phyloP scores from a whole-genome alignment of 2,888 invertebrate genomes.

The Hemicrepidius hirtus region DNA sequence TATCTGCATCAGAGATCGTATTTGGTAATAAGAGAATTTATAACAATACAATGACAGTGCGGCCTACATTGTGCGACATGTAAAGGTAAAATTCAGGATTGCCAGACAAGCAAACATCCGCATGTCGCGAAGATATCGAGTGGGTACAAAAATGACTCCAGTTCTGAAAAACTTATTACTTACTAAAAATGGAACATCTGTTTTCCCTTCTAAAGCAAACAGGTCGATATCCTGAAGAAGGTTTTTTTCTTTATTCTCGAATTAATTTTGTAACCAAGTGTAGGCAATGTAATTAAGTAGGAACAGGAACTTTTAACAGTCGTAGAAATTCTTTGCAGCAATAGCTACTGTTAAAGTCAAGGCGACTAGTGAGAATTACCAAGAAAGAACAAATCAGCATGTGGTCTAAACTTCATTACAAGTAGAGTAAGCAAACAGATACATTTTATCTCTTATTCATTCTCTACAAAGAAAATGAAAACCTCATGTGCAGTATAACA shows the following conservation, averaged over 20 bases:
- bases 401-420: constrained; percentile 39
- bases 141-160: constrained; percentile 16
- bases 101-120: constrained; percentile 29
- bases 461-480: constrained; percentile 16
- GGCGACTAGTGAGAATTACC: constrained; percentile 30
- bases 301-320: constrained; percentile 19
- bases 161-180: background rate
- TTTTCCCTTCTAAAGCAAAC: background rate
- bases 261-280: constrained; percentile 31
- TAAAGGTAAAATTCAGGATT: constrained; percentile 29
- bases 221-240: background rate
- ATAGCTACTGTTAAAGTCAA: constrained; percentile 32
- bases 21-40: constrained; percentile 13
- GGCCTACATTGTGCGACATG: constrained; percentile 31
- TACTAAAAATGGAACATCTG: constrained; percentile 6
- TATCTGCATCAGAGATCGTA: background rate
- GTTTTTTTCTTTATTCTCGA: constrained; percentile 11
- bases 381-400: constrained; percentile 40
- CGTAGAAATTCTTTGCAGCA: constrained; percentile 31
- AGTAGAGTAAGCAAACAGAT: constrained; percentile 27
- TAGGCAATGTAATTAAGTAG: constrained; percentile 39
- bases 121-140: constrained; percentile 25
- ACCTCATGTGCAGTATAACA: constrained; percentile 8
- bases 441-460: constrained; percentile 24
- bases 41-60: constrained; percentile 14